Base-by-base conservation (phyloP, 2,113 vertebrate species). In the Porphyrio hochstetteri region DNA sequence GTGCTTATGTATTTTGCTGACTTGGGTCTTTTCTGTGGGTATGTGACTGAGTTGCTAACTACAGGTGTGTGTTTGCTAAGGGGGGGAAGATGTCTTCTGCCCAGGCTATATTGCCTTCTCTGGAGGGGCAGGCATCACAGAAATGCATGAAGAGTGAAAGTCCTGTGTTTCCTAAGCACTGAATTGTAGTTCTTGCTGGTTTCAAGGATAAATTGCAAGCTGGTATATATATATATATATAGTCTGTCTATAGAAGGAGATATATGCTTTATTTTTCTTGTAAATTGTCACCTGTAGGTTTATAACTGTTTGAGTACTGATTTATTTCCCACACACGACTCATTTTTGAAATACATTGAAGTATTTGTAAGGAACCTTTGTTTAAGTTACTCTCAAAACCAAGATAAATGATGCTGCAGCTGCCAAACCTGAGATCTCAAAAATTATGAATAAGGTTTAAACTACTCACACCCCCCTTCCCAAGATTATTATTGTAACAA, bases 11-110 rank as follows among this genome's bases (percentile, higher is more conserved):
- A 36, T 50, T 85, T 65, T 79, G 6, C 10, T 74, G 18, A 21
- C 18, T 64, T 23, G 5, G 19, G 10, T 27, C 5, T 9, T 82
- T 64, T 17, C 1, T 27, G 16, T 17, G 15, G 11, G 4, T 28
- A 6, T 0, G 1, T 67, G 18, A 4, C 61, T 56, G n/a, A 1
- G 0, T 11, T 90, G 27, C 16, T 59, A 20, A 25, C 33, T 6
- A 16, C 16, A 36, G 13, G 11, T 16, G 5, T n/a, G 13, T 29
- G 23, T 72, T 76, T 88, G 5, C 9, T 25, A 24, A 25, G 24
- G 42, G 15, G 10, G 14, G 59, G 55, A 74, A 35, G 16, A 33
- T 40, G 59, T 27, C 18, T 52, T 11, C 48, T 52, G 24, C 36
- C 10, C 18, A n/a, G 16, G 14, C 27, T 40, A 5, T 29, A 7